Base-by-base conservation (phyloP, 2,113 vertebrate genomes). In the Phylloscopus trochiloides region DNA sequence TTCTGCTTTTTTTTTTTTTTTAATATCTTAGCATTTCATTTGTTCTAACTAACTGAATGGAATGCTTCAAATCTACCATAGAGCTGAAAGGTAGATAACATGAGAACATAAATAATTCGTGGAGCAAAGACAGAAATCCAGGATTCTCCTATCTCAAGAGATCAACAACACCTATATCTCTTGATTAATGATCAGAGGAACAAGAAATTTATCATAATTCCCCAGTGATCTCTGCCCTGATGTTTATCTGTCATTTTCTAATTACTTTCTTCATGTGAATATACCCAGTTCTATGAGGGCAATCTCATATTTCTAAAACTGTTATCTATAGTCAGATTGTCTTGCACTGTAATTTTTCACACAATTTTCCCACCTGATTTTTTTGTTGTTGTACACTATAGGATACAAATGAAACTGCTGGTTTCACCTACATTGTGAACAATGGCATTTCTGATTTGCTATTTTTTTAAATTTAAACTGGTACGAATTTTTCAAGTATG, bases 231-330 rank as follows among this genome's bases (percentile, higher is more conserved):
- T 95, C 84, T 96, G 62, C 54, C 87, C 74, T 84, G 94, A 87
- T 94, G 36, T 95, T 96, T 95, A 91, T 87, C 83, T 91, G 76
- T 95, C 91, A 85, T 91, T 96, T 95, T 75, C 86, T 94, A 95
- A 94, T 89, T 32, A 89, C 73, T 86, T 87, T 91, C 61, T 84
- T 77, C 52, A 13, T 50, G 50, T 89, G 91, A 78, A 89, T 91
- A 85, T 87, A 45, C 40, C 51, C 61, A 59, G n/a, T 67, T 87
- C 59, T 78, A 6, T 63, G 36, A 87, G 28, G 13, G 36, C 13
- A 81, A 65, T 68, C 36, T 72, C 48, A 45, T 91, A 71, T 81
- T 91, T 95, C 72, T 94, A 29, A 52, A 91, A 84, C 28, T 77
- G 38, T 86, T 88, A 59, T 59, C 83, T 84, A 2, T 48, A 78